Percentiles rank a stretch among this genome's conserved stretches.
Conservation (phyloP, 2,888 invertebrate species). For the Laspeyria flexula region DNA sequence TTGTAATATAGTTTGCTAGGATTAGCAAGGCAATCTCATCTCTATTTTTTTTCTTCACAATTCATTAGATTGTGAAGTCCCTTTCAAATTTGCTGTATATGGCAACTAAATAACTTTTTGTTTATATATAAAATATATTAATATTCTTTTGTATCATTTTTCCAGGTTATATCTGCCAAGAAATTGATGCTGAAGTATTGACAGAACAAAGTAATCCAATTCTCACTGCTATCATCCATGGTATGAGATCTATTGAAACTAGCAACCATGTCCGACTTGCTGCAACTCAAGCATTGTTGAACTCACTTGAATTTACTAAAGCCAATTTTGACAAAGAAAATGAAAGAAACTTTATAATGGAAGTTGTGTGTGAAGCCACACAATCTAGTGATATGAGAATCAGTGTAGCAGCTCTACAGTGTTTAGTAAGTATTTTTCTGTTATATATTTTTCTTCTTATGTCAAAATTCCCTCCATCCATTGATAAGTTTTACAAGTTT, state of each 20-base stretch:
- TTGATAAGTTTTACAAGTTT: neutral
- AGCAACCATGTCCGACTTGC: conserved; percentile 98
- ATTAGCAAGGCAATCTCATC: neutral
- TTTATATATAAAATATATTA: too few species aligned
- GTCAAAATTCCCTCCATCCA: neutral
- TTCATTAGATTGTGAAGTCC: too few species aligned
- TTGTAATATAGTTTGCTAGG: too few species aligned
- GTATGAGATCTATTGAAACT: conserved; percentile 97
- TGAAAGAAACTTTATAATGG: conserved; percentile 99
- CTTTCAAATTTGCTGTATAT: too few species aligned
- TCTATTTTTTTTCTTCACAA: too few species aligned
- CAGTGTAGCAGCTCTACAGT: conserved; percentile 98
- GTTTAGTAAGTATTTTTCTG: conserved; percentile 89
- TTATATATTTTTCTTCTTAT: neutral
- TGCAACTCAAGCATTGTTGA: conserved; percentile 97
- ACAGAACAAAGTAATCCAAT: conserved; percentile 98
- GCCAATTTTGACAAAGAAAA: conserved; percentile 99
- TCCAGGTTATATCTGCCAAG: conserved; percentile 96
- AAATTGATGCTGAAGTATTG: conserved; percentile 97
- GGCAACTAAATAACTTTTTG: too few species aligned
- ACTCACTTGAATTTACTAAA: conserved; percentile 99
- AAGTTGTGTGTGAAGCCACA: conserved; percentile 99
- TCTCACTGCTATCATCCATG: conserved; percentile 99
- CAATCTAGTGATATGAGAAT: conserved; percentile 97
- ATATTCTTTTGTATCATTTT: conserved; percentile 5